Base-by-base conservation (phyloP, 2,888 invertebrate species). In the Rhyacophila evoluta region DNA sequence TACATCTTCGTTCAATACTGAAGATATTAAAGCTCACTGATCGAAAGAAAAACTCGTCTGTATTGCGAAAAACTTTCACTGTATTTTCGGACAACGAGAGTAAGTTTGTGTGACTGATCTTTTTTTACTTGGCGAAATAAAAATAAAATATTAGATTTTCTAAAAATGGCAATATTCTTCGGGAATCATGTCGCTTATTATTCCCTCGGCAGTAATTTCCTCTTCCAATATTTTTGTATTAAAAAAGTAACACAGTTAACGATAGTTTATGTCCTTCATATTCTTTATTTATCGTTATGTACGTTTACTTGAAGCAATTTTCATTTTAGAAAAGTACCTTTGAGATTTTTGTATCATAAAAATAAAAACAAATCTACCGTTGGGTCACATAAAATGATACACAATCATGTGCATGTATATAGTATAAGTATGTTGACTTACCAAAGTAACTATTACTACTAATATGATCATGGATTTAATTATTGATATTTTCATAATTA, bases 141-240 rank as follows among this genome's bases (percentile, higher is more conserved):
- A 55, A 55, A 19, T 55, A 55, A 19, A 55, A 55, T 55, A 55
- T 55, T 55, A 55, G 6, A 55, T 19, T 55, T 8, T 55, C 55
- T 5, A 25, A 19, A 1, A 55, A 55, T 19, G 19, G 19, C 25
- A 55, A 55, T 55, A 55, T 55, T 55, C 55, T 55, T 55, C 19
- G 55, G 19, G 55, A 55, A 19, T 55, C 55, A 55, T 55, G 55
- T 55, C 55, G 55, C 55, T 55, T 55, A 55, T 55, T 55, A 55
- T 55, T 55, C 55, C 55, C 55, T 1, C 19, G 55, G 4, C 55
- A 55, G 55, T 55, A 55, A 55, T 55, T 55, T 55, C n/a, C 10
- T 55, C 55, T 55, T 55, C 55, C 25, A 25, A 55, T 25, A 55
- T 55, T 55, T 55, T 55, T 55, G 55, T 55, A 55, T 55, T 55